These are phyloP conservation scores for Strigamia maritima DNA, from an alignment of 2,888 invertebrate species.

Conservation along the genomic window DNA sequence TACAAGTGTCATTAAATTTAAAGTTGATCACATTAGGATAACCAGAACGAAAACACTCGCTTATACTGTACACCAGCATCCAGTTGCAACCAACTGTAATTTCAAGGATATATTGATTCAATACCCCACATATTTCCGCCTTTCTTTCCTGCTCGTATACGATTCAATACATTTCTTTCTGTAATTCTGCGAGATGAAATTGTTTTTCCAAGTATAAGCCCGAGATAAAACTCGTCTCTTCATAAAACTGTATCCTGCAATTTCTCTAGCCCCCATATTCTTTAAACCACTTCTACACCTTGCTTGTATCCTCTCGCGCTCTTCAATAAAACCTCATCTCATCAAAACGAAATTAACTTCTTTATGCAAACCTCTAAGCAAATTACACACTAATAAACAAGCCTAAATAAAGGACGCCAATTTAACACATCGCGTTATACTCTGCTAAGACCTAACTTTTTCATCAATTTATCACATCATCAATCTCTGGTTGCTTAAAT, in stretches of 20 bases:
- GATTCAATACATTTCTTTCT: conserved; percentile 4
- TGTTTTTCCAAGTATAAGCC: background rate
- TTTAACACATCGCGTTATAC: background rate
- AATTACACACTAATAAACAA: background rate
- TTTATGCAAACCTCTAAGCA: background rate
- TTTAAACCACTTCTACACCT: background rate
- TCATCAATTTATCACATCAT: background rate
- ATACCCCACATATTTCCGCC: background rate
- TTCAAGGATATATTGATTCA: background rate
- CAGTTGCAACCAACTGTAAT: background rate
- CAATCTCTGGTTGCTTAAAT: background rate
- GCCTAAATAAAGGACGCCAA: background rate
- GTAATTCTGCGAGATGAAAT: background rate
- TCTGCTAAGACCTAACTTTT: background rate
- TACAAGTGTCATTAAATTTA: background rate
- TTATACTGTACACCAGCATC: too few relatives aligned
- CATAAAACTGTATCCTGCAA: conserved; percentile 4
- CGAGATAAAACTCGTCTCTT: background rate
- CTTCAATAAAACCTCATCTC: conserved; percentile 4
- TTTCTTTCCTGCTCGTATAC: background rate
- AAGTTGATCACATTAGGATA: background rate
- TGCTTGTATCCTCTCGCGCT: background rate
- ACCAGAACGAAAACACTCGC: background rate
- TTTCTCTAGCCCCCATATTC: background rate
- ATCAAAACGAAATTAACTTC: background rate